These are phyloP conservation scores for Magallana gigas DNA, from an alignment of 1,140 invertebrate genomes.

Conservation along the genomic window DNA sequence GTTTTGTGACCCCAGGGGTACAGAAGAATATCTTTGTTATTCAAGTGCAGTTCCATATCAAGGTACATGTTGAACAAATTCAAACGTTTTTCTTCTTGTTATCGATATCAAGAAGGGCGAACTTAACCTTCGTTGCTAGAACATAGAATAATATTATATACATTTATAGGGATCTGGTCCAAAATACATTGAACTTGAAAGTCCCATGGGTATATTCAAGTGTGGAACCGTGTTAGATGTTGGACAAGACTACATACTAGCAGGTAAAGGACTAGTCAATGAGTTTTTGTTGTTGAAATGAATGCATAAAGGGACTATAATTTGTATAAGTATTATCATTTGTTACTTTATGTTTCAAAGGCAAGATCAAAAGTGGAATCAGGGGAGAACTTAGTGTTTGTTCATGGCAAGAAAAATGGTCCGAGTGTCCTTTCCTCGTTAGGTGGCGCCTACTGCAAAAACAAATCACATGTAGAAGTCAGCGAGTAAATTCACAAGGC, in stretches of 20 bases:
- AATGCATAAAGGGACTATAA: no score
- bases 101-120: no score
- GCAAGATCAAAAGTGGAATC: neutral
- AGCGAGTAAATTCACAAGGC: neutral
- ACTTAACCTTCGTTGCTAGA: no score
- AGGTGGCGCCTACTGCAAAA: neutral
- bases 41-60: conserved; percentile 18
- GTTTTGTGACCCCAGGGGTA: neutral
- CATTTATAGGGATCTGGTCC: neutral
- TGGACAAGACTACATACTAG: neutral
- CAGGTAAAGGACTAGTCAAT: neutral
- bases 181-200: conserved; percentile 22
- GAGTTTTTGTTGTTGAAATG: no score
- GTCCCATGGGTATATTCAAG: neutral
- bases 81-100: no score
- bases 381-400: neutral
- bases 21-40: neutral
- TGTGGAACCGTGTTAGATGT: neutral
- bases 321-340: no score
- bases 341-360: neutral
- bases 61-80: neutral
- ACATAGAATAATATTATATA: no score
- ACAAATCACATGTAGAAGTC: neutral
- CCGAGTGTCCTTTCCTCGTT: neutral
- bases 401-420: neutral